A percentile compares a stretch with the other conserved stretches of the same genome.
Evolutionary conservation across 2,113 vertebrate genomes (phyloP).

Genomic region (Crotalus tigris): DNA sequence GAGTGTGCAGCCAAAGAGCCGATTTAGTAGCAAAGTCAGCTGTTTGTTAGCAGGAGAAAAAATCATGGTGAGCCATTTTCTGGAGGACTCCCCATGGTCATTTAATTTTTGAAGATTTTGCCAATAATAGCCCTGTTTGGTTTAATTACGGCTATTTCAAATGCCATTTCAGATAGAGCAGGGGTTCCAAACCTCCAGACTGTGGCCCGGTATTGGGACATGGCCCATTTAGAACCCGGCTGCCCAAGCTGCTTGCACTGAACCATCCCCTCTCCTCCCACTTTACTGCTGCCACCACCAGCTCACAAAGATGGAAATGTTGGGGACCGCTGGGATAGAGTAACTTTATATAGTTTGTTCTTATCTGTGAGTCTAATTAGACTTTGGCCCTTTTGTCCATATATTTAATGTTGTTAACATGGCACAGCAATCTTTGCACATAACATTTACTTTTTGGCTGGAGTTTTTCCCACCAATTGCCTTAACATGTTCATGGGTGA

Average conservation of each 20-base stretch:
- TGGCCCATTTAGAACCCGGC: neutral
- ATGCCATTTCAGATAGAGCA: neutral
- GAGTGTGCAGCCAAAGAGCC: neutral
- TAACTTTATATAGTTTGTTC: neutral
- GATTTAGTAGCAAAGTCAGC: neutral
- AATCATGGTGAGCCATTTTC: neutral
- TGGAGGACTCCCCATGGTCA: neutral
- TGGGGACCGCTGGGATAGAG: neutral
- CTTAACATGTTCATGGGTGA: neutral
- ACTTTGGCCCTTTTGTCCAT: neutral
- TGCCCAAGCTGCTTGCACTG: neutral
- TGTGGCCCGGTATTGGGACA: neutral
- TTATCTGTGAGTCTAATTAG: neutral
- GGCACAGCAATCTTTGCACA: neutral
- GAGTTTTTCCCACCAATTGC: constrained; percentile 3
- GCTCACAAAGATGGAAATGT: neutral
- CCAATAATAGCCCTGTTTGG: neutral
- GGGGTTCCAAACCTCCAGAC: neutral
- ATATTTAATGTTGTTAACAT: neutral
- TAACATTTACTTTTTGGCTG: neutral
- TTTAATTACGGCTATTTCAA: neutral
- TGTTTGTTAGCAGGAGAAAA: neutral
- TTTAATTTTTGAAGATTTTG: neutral
- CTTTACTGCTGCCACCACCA: neutral
- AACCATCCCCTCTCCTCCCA: neutral